A percentile compares a stretch with the other conserved stretches of the same genome.
Conservation (phyloP, 2,888 invertebrate species). For the Acanthoscelides obtectus region DNA sequence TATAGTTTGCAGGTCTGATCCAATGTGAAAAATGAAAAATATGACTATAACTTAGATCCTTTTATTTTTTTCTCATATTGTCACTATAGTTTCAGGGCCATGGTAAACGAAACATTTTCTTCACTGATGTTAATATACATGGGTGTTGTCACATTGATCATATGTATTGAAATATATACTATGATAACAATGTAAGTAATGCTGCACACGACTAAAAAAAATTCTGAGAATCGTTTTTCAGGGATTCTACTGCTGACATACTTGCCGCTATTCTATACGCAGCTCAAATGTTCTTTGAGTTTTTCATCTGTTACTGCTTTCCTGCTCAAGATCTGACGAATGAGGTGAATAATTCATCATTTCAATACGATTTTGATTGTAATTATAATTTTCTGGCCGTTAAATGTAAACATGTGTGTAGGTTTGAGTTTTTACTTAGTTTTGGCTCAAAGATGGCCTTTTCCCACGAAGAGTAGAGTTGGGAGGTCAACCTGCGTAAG, state of each 20-base stretch:
- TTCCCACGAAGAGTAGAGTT: no score
- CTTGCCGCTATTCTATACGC: constrained; percentile 2
- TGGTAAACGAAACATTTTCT: constrained; percentile 4
- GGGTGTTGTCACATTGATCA: constrained; percentile 1
- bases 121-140: constrained; percentile 4
- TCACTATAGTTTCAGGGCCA: constrained; percentile 1
- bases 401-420: no score
- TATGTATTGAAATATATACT: constrained; percentile 6
- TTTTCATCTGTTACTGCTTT: constrained; percentile 1
- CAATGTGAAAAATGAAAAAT: no score
- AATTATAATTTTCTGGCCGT: no score
- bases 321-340: no score
- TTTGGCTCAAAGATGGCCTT: no score
- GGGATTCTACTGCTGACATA: constrained; percentile 1
- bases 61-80: not conserved
- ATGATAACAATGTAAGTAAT: constrained; percentile 5
- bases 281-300: constrained; percentile 6
- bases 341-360: no score
- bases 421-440: no score
- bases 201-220: not conserved
- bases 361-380: no score
- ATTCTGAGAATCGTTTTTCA: not conserved
- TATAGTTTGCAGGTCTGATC: no score
- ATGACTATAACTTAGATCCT: no score
- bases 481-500: no score